Base-by-base conservation (phyloP, 2,888 invertebrate genomes). In the Bembecia ichneumoniformis region DNA sequence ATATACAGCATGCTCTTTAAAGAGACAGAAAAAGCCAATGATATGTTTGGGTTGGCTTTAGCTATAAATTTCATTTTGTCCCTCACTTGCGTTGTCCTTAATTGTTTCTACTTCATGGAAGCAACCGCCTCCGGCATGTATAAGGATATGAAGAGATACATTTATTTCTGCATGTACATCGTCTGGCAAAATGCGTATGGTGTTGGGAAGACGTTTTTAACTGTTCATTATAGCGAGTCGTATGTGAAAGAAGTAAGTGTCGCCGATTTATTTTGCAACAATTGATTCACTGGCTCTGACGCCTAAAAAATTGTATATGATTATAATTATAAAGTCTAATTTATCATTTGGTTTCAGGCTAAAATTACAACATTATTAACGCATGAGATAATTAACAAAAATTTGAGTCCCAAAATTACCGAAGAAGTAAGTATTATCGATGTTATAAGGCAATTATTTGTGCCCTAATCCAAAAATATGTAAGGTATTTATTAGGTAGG, bases 21-120 rank as follows among this genome's bases (percentile, higher is more conserved):
- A 47, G 57, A 65, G 3, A 58, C 65, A 0, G 54, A 58, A 7
- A 57, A 55, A n/a, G 57, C 58, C 1, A 76, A 74, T 47, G 55
- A 53, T 4, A 56, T 64, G 43, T 82, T 66, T 50, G 80, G 82
- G 1, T 51, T 70, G 3, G 58, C 70, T 3, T 40, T 80, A 13
- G 55, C 68, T 3, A 43, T 71, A n/a, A 77, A 68, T 0, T 60
- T 75, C 57, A 43, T 68, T 0, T 43, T 68, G 9, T 67, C 62
- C 43, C 54, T 75, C 0, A 53, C 64, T 10, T 61, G 63, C 11
- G 65, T 76, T 7, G 62, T 76, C 20, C 51, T 82, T 43, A 73
- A 80, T 50, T 59, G 75, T 52, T 82, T 78, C 55, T 82, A 82
- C 54, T 74, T 82, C 36, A 78, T 82, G 81, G 82, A 82, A 54